Base-by-base conservation (phyloP, 2,113 vertebrate species). In the Pleuronectes platessa region DNA sequence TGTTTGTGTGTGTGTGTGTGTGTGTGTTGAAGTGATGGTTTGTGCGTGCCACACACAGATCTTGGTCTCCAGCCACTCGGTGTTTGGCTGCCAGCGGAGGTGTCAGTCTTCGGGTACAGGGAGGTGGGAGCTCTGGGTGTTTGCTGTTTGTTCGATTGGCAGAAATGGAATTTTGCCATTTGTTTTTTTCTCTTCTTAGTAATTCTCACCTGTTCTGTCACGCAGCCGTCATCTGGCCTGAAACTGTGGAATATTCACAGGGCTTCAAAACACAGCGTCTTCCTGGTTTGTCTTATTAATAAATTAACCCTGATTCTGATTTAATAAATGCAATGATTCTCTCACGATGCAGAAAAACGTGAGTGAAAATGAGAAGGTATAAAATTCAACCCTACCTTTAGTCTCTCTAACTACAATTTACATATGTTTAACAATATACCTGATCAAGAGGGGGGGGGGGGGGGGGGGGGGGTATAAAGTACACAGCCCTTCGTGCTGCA, bases 11-110 rank as follows among this genome's bases (percentile, higher is more conserved):
- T 75, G 71, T 72, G 76, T 42, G 68, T 75, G 71, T 72, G 76
- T 42, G 68, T 73, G 80, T 78, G 61, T 60, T 95, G 95, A 95
- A 95, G 94, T 95, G 95, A 95, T 96, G 94, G 21, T 84, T 76
- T 94, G 95, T 96, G 92, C 92, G 91, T 95, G 94, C 23, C 66
- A 95, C 95, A 95, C 95, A 95, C 95, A 95, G 82, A 79, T 96
- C 94, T 96, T 97, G 96, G 96, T 96, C 96, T 92, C 89, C 94
- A 96, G 95, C 96, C 97, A 97, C 93, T 95, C 93, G 92, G 92
- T 88, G 92, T 95, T 92, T 93, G 94, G 95, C 95, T 97, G 96
- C 96, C 97, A 97, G 97, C 95, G 93, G 95, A 96, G 95, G 96
- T 97, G 97, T 96, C 95, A 96, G 96, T 96, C 95, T 95, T 92